phyloP scores from a whole-genome alignment of 64 coral and sea anemone genomes.

The Actinia equina region DNA sequence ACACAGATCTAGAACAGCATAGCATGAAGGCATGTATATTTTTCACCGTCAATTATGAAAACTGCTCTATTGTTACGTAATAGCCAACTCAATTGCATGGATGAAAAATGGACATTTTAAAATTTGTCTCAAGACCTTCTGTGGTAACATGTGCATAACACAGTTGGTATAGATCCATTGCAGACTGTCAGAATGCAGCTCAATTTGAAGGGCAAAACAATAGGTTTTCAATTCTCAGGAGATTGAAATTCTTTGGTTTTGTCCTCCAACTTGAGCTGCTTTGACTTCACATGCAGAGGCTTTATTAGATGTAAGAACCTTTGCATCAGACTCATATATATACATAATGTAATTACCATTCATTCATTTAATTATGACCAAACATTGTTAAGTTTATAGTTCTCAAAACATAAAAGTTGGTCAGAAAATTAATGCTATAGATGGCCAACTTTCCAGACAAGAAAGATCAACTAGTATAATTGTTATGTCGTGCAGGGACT shows the following conservation, averaged over 20 bases:
- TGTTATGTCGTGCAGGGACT: neutral
- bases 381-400: neutral
- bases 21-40: too few relatives aligned
- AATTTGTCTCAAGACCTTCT: neutral
- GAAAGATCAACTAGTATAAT: neutral
- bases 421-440: neutral
- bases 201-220: too few relatives aligned
- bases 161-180: too few relatives aligned
- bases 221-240: too few relatives aligned
- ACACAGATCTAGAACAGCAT: too few relatives aligned
- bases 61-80: too few relatives aligned
- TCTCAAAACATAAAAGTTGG: neutral
- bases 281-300: neutral
- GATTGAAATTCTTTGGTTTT: too few relatives aligned
- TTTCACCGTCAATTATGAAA: too few relatives aligned
- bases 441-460: neutral
- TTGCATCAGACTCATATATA: neutral
- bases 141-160: neutral
- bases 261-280: neutral
- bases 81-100: too few relatives aligned
- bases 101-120: too few relatives aligned
- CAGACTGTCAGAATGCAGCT: too few relatives aligned
- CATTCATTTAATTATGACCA: neutral
- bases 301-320: too few relatives aligned
- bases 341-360: conserved; percentile 10